These are phyloP conservation scores for Drosophila kanekoi DNA, from an alignment of 2,888 invertebrate species.

Conservation along the genomic window DNA sequence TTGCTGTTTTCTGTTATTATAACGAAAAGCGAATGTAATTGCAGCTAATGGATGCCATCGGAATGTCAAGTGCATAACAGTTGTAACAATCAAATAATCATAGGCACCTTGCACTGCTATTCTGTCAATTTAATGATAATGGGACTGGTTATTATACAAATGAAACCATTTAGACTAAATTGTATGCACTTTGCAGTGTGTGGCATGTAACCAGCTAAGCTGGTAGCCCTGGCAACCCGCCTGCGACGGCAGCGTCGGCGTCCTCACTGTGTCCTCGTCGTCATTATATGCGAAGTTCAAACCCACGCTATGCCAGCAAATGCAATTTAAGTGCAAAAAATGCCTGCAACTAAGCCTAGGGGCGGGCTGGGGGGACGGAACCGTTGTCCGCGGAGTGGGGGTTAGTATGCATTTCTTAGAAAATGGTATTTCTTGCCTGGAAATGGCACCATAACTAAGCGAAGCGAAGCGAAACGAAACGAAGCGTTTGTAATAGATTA, in stretches of 20 bases:
- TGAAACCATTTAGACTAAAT: constrained; percentile 63
- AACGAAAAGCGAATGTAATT: too few relatives aligned
- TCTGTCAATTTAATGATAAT: constrained; percentile 47
- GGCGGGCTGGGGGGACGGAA: background rate
- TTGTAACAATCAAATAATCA: constrained; percentile 40
- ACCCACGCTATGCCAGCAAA: constrained; percentile 67
- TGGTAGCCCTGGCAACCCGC: constrained; percentile 37
- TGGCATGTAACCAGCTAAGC: constrained; percentile 37
- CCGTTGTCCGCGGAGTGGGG: constrained; percentile 1
- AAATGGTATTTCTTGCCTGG: constrained; percentile 57
- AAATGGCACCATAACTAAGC: constrained; percentile 73
- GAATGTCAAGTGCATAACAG: constrained; percentile 53
- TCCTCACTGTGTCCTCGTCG: constrained; percentile 46
- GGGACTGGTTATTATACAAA: constrained; percentile 71
- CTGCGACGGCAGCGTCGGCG: constrained; percentile 7
- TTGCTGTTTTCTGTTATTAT: too few relatives aligned
- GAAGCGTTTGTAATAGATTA: constrained; percentile 72
- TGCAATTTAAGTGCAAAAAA: constrained; percentile 77
- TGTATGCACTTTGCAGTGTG: constrained; percentile 48
- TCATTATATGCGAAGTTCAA: constrained; percentile 58
- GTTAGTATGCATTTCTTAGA: constrained; percentile 49
- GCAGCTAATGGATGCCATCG: constrained; percentile 29
- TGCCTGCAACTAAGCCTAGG: constrained; percentile 51
- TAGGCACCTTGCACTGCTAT: constrained; percentile 39
- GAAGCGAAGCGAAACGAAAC: constrained; percentile 36